These are phyloP conservation scores for Paracyclopina nana DNA, from an alignment of 1,140 invertebrate genomes.

Conservation along the genomic window DNA sequence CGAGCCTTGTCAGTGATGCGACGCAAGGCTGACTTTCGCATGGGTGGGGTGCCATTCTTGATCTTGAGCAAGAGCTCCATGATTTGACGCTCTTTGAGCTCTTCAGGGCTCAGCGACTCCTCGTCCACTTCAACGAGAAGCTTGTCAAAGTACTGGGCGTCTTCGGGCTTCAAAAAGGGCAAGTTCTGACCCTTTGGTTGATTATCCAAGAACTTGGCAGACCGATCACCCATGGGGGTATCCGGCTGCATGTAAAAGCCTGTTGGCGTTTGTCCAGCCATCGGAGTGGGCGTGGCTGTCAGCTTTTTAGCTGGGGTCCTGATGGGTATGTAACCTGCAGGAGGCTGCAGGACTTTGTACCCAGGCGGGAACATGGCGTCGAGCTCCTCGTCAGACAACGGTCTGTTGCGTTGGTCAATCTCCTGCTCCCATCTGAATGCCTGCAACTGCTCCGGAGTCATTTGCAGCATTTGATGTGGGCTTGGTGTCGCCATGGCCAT, in stretches of 20 bases:
- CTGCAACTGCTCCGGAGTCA: slow-evolving; percentile 97
- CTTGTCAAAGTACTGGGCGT: slow-evolving; percentile 99
- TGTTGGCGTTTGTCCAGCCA: slow-evolving; percentile 60
- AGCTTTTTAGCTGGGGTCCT: slow-evolving; percentile 90
- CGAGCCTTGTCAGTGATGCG: slow-evolving; percentile 97
- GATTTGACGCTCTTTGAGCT: slow-evolving; percentile 94
- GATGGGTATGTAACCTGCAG: slow-evolving; percentile 85
- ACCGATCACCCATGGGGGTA: slow-evolving; percentile 49
- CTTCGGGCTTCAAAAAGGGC: slow-evolving; percentile 97
- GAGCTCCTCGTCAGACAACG: slow-evolving; percentile 87
- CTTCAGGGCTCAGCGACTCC: slow-evolving; percentile 78
- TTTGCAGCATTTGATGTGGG: slow-evolving; percentile 72
- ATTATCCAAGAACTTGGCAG: slow-evolving; percentile 67
- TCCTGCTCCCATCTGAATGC: slow-evolving; percentile 97
- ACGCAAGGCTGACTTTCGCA: slow-evolving; percentile 89
- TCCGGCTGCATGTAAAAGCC: slow-evolving; percentile 82
- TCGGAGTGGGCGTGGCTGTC: slow-evolving; percentile 90
- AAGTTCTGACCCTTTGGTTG: slow-evolving; percentile 86
- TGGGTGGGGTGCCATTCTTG: slow-evolving; percentile 97
- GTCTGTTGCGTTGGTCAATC: slow-evolving; percentile 91
- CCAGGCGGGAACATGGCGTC: slow-evolving; percentile 92
- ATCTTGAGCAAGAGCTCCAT: slow-evolving; percentile 97
- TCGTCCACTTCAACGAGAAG: slow-evolving; percentile 93
- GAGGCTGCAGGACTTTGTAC: slow-evolving; percentile 90
- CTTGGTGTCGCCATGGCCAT: slow-evolving; percentile 96